These are phyloP conservation scores for Pseudococcus jackbeardsleyi DNA, from an alignment of 2,888 invertebrate species.

Conservation along the genomic window DNA sequence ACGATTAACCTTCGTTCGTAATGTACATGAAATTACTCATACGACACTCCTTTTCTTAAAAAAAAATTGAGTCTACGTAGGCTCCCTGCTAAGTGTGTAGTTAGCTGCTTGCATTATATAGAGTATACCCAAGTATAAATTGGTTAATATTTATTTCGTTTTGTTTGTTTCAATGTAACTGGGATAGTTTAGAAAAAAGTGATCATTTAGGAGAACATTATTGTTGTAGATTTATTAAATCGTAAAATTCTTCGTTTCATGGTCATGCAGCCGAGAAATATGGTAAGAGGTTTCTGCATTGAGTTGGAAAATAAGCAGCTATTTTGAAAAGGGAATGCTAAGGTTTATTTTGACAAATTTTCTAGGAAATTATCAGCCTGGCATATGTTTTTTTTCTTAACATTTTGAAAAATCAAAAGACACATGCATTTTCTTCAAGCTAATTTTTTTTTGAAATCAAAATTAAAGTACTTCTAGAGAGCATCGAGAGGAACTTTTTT, in stretches of 20 bases:
- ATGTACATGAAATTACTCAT: conserved; percentile 23
- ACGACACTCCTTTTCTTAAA: not conserved
- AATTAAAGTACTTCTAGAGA: too few relatives aligned
- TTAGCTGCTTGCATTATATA: not conserved
- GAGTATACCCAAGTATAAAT: conserved; percentile 26
- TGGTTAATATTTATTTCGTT: not conserved
- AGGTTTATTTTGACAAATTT: too few relatives aligned
- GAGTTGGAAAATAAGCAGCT: too few relatives aligned
- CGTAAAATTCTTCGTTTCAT: not conserved
- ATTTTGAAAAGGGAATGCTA: too few relatives aligned
- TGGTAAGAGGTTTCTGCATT: too few relatives aligned
- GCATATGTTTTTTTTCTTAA: too few relatives aligned
- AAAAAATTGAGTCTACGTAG: not conserved
- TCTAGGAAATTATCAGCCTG: too few relatives aligned
- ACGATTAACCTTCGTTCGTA: conserved; percentile 19
- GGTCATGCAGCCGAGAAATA: not conserved
- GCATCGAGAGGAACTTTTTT: too few relatives aligned
- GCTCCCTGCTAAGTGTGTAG: conserved; percentile 23
- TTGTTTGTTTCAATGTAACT: not conserved
- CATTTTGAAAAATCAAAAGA: too few relatives aligned
- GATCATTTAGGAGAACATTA: not conserved
- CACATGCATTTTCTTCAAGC: too few relatives aligned
- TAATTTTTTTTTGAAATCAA: too few relatives aligned
- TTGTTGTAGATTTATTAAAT: not conserved
- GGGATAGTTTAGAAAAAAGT: not conserved